phyloP scores from a whole-genome alignment of 2,888 invertebrate species.

The Patella depressa region DNA sequence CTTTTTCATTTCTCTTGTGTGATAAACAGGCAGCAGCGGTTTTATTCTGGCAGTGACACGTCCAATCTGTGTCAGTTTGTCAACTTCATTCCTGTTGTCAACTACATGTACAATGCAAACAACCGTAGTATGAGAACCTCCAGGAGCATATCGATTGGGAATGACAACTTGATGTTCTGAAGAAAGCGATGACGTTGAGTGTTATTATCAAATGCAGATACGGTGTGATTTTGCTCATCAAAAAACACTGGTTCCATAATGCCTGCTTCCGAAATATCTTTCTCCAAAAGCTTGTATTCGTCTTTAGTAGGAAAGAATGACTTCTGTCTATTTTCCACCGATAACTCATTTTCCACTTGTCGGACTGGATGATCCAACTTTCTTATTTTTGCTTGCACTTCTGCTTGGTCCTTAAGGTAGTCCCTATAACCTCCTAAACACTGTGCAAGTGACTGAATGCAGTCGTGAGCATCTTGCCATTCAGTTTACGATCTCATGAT shows the following conservation, averaged over 20 bases:
- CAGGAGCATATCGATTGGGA: not conserved
- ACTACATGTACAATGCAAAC: not conserved
- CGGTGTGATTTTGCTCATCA: not conserved
- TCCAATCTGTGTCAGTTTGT: not conserved
- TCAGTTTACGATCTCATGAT: not conserved
- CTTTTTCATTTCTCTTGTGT: constrained; percentile 3
- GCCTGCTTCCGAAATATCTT: not conserved
- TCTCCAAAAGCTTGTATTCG: not conserved
- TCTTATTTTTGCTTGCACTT: not conserved
- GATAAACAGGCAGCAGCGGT: not conserved
- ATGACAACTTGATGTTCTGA: not conserved
- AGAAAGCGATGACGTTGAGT: not conserved
- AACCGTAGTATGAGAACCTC: not conserved
- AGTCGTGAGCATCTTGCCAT: constrained; percentile 5
- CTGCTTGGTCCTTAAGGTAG: not conserved
- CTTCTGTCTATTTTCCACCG: constrained; percentile 17
- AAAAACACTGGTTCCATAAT: not conserved
- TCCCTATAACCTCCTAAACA: not conserved
- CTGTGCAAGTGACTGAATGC: not conserved
- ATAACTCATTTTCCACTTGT: constrained; percentile 10
- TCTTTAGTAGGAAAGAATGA: not conserved
- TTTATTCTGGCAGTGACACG: not conserved
- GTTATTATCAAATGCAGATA: constrained; percentile 3
- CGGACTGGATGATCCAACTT: constrained; percentile 3
- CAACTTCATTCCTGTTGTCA: not conserved